Conservation (phyloP, 2,888 invertebrate species). For the Napeogenes inachia region DNA sequence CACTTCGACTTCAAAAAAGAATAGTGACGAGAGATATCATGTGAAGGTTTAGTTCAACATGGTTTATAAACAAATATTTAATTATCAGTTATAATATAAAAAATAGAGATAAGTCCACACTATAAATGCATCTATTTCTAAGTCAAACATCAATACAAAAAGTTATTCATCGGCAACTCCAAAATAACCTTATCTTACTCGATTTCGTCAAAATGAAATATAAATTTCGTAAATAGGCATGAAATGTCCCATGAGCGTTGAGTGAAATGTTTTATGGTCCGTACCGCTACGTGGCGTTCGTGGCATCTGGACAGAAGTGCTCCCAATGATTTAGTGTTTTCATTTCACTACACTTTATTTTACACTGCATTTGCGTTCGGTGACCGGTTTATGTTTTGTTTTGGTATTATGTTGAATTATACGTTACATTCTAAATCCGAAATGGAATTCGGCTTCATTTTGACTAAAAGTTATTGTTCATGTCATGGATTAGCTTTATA, state of each 20-base stretch:
- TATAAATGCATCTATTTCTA: background rate
- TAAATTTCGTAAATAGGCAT: slow-evolving; percentile 11
- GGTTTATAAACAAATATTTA: too few species aligned
- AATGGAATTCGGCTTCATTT: too few species aligned
- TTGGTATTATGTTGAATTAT: background rate
- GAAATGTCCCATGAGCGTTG: slow-evolving; percentile 9
- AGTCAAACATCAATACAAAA: background rate
- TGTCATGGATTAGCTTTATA: too few species aligned
- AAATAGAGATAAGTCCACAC: background rate
- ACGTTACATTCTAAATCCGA: background rate
- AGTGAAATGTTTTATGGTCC: slow-evolving; percentile 59
- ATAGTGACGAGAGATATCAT: too few species aligned
- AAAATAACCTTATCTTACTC: background rate
- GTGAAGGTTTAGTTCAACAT: too few species aligned
- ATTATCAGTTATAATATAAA: too few species aligned
- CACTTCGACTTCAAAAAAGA: too few species aligned
- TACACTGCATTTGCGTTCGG: slow-evolving; percentile 38
- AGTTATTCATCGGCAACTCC: background rate
- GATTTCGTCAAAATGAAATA: slow-evolving; percentile 12
- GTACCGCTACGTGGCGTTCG: slow-evolving; percentile 46
- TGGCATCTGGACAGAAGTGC: slow-evolving; percentile 66
- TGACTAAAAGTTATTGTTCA: too few species aligned
- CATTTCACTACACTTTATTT: slow-evolving; percentile 60
- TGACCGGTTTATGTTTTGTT: slow-evolving; percentile 19
- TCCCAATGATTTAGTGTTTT: slow-evolving; percentile 61